Evolutionary conservation across 2,888 invertebrate species (phyloP).

Genomic region (Dioctria rufipes): DNA sequence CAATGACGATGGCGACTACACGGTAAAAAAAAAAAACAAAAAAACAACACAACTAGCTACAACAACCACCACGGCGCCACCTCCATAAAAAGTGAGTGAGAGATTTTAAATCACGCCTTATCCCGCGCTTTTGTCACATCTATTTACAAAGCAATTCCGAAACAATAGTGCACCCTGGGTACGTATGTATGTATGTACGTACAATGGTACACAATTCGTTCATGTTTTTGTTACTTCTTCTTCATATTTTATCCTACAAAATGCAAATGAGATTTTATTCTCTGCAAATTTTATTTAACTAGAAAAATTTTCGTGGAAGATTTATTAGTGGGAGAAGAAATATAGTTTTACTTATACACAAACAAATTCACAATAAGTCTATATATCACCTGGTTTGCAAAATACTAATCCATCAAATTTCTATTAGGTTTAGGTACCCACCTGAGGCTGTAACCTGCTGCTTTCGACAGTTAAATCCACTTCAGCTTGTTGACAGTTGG

Average conservation of each 20-base stretch:
- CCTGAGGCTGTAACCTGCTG: conserved; percentile 26
- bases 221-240: too few species aligned
- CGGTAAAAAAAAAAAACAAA: background rate
- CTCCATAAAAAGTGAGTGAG: background rate
- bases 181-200: background rate
- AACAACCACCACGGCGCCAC: background rate
- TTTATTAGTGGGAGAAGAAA: too few species aligned
- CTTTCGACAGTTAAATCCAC: background rate
- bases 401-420: background rate
- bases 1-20: background rate
- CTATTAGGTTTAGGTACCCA: background rate
- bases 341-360: too few species aligned
- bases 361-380: conserved; percentile 14
- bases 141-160: background rate
- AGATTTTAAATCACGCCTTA: background rate
- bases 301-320: too few species aligned
- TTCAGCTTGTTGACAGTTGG: conserved; percentile 60
- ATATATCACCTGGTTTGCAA: background rate
- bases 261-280: background rate
- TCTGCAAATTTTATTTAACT: too few species aligned
- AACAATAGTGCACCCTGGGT: background rate
- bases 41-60: background rate
- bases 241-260: background rate
- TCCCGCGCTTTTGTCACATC: background rate
- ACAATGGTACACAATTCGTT: too few species aligned